Base-by-base conservation (phyloP, 2,113 vertebrate species). In the Lucifuga dentata region DNA sequence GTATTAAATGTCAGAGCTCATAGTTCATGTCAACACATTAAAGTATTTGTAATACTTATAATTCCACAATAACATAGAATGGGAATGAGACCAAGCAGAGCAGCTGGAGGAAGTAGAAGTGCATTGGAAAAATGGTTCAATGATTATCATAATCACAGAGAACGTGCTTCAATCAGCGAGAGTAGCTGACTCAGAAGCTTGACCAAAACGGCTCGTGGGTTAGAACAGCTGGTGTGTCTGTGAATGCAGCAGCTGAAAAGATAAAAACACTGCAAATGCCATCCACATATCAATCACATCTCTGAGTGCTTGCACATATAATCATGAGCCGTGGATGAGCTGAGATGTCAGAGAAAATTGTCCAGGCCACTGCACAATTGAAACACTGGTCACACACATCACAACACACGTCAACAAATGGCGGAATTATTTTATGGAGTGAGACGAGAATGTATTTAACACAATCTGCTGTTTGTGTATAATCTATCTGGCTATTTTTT, bases 111-210 rank as follows among this genome's bases (percentile, higher is more conserved):
- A 77, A 70, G 67, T n/a, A 51, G 33, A 38, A 65, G 16, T 55
- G 32, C 29, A 61, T n/a, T 43, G 65, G 46, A 35, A 20, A 62
- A 80, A 72, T 41, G 50, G 43, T 5, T 59, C 1, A 2, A 52
- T 79, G 78, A 85, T 85, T 74, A 59, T 74, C 41, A 52, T 85
- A 81, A 88, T 86, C 76, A 86, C 70, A 58, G 67, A 67, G 76
- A 61, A 59, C 45, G 13, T 26, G 17, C 70, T 77, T 71, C 50
- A 80, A 61, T 87, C 81, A 73, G 35, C 0, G 20, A 50, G 55
- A 76, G 80, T 8, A 66, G 73, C 64, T 58, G 73, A 62, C 64
- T 86, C 64, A 26, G 16, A 64, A 46, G 43, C 51, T 79, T 75
- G 60, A 78, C 73, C 68, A 40, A 9, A 87, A 43, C 5, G 11